Evolutionary conservation across 2,797 vertebrate species (phyloP).

Genomic region (Enoplosus armatus): DNA sequence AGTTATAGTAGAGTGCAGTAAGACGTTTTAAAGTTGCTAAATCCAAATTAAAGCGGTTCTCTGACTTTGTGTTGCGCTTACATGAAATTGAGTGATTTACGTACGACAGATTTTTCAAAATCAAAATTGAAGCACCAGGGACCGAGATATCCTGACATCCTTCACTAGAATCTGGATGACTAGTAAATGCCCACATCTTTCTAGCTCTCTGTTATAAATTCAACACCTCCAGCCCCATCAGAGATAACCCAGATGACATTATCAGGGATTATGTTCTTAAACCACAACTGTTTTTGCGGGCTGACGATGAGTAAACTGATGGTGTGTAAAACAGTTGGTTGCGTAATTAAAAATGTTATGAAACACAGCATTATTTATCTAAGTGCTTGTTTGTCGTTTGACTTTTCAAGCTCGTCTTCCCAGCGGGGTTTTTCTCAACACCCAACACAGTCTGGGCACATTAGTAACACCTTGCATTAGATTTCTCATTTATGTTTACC

Average conservation of each 20-base stretch:
- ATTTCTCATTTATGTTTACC: constrained; percentile 75
- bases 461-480: constrained; percentile 79
- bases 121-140: background rate
- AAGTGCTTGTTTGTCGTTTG: constrained; percentile 12
- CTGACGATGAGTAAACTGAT: background rate
- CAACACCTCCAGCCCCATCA: background rate
- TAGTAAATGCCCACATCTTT: background rate
- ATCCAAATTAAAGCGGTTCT: background rate
- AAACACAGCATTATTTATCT: constrained; percentile 11
- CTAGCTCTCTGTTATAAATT: background rate
- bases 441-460: constrained; percentile 10
- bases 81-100: background rate
- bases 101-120: background rate
- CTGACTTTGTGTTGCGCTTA: background rate
- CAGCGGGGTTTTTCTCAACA: background rate
- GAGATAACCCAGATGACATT: background rate
- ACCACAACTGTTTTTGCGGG: background rate
- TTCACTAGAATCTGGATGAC: background rate
- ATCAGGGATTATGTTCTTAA: too few relatives aligned
- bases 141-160: background rate
- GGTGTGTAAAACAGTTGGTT: background rate
- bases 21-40: too few relatives aligned
- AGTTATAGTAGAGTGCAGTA: too few relatives aligned
- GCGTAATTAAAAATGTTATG: constrained; percentile 7
- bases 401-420: constrained; percentile 16